These are phyloP conservation scores for Chymomyza amoena DNA, from an alignment of 2,888 invertebrate species.

Conservation along the genomic window DNA sequence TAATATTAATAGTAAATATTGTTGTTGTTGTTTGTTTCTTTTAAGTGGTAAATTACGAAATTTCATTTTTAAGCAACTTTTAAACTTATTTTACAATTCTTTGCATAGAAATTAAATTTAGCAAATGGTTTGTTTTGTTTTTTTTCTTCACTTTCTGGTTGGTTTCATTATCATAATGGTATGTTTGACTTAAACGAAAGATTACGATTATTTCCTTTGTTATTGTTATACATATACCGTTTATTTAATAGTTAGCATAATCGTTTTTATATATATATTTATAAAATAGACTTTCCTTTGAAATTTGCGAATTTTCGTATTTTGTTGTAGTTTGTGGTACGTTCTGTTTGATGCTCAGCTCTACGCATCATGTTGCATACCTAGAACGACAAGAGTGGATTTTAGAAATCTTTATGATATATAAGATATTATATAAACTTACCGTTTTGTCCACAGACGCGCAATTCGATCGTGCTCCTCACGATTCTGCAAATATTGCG, in stretches of 20 bases:
- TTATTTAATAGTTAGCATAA: slow-evolving; percentile 67
- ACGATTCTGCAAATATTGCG: slow-evolving; percentile 97
- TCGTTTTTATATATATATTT: slow-evolving; percentile 62
- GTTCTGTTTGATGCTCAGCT: slow-evolving; percentile 53
- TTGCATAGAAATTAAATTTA: not conserved
- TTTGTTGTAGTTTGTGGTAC: slow-evolving; percentile 70
- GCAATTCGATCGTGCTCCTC: slow-evolving; percentile 99
- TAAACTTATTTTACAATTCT: not conserved
- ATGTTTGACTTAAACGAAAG: slow-evolving; percentile 9
- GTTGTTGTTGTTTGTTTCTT: not conserved
- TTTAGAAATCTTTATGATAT: no score
- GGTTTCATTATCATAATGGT: slow-evolving; percentile 8
- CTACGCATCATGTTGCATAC: slow-evolving; percentile 78
- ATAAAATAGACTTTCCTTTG: slow-evolving; percentile 61
- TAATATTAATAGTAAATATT: slow-evolving; percentile 14
- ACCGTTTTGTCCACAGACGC: slow-evolving; percentile 98
- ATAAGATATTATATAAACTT: slow-evolving; percentile 70
- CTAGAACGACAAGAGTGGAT: slow-evolving; percentile 43
- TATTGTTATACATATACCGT: slow-evolving; percentile 34
- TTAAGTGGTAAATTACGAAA: slow-evolving; percentile 25
- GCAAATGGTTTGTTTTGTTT: not conserved
- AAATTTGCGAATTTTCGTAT: slow-evolving; percentile 63
- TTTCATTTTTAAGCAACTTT: not conserved
- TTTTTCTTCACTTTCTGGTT: slow-evolving; percentile 4
- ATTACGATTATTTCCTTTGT: slow-evolving; percentile 23